Evolutionary conservation across 2,888 invertebrate species (phyloP).

Genomic region (Yponomeuta malinellus): DNA sequence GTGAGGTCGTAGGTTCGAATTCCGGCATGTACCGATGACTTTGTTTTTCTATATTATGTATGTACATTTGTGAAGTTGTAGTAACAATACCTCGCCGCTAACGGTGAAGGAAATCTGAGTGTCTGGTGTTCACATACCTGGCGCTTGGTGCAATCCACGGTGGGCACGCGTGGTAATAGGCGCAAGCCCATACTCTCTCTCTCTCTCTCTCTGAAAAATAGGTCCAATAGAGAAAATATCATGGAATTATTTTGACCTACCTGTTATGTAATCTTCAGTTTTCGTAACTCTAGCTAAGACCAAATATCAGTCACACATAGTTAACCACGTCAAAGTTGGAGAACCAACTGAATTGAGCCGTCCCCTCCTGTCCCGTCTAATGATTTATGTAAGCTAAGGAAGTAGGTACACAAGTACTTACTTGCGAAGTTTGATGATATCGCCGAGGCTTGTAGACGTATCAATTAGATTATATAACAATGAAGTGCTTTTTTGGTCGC

Average conservation of each 20-base stretch:
- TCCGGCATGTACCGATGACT: too few species aligned
- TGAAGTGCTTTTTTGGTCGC: background rate
- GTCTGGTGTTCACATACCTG: too few species aligned
- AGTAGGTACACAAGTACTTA: background rate
- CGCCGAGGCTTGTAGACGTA: background rate
- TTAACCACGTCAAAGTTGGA: constrained; percentile 2
- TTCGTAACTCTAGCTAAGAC: background rate
- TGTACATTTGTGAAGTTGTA: too few species aligned
- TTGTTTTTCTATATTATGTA: too few species aligned
- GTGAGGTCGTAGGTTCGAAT: too few species aligned
- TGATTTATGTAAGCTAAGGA: background rate
- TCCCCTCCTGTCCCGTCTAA: background rate
- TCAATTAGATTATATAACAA: background rate
- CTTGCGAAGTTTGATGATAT: background rate
- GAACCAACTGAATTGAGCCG: background rate
- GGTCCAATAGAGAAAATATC: too few species aligned
- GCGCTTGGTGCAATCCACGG: too few species aligned
- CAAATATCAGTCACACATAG: background rate
- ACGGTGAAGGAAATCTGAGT: too few species aligned
- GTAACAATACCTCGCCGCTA: too few species aligned
- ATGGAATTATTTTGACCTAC: background rate
- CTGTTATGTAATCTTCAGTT: background rate
- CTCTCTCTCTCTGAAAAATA: too few species aligned
- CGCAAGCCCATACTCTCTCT: too few species aligned
- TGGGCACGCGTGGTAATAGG: too few species aligned